Evolutionary conservation across 2,113 vertebrate species (phyloP), one percentile per base, ranked within the genome.

Genomic region (Psilopsiagon aymara): DNA sequence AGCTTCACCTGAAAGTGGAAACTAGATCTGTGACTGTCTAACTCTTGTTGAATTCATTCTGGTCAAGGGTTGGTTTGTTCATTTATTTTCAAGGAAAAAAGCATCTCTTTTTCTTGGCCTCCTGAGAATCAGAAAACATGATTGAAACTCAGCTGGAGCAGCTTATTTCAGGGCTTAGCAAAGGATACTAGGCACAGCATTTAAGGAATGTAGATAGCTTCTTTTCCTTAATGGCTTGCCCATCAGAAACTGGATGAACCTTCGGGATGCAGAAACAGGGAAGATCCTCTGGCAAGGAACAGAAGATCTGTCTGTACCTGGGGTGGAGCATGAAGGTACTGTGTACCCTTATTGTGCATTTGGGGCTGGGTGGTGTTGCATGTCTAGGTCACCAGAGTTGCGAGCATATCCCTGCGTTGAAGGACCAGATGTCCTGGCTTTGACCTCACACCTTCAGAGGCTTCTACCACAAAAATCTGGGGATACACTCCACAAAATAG

Each of bases 211-310:
- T 11, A 69, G 17, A 7, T 17, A 20, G 44, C 33, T 95, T 47
- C 57, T 94, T 97, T 97, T 98, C 98, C 98, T 98, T 98, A 98
- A 97, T 57, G 75, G 43, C 87, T 66, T 82, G 39, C 55, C 78
- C 76, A 96, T 79, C 97, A 99, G 99, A 98, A 99, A 99, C 87
- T 99, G 99, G 99, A 99, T 99, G 99, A 99, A 99, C 94, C 99
- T 99, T 71, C 98, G 99, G 49, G 99, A 99, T 98, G 99, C 99
- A n/a, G 99, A 99, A 94, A 99, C 99, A 8, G 99, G 99, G 53
- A 99, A 99, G 92, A 99, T 99, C 77, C 98, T 99, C 75, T 99
- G 99, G 99, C 99, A 99, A 97, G 99, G 99, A 92, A 99, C 99
- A 31, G 99, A 99, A 96, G 99, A 99, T 91, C 98, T 99, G 39